A percentile compares a stretch with the other conserved stretches of the same genome.
Evolutionary conservation across 2,113 vertebrate species (phyloP).

Genomic region (Atractosteus spatula): DNA sequence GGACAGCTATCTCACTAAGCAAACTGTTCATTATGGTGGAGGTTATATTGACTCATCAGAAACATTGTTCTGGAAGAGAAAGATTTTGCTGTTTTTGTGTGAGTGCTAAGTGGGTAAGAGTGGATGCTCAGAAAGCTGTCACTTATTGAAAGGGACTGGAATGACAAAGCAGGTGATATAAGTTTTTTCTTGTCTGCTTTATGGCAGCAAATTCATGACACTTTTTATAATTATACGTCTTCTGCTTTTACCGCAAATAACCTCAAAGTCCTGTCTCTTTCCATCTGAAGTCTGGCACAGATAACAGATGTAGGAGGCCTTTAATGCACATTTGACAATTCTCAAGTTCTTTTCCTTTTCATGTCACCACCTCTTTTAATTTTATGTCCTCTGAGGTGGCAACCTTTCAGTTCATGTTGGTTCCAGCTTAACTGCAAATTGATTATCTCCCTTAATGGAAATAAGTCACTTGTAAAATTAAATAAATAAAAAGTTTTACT

Average conservation of each 20-base stretch:
- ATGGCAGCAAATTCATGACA: background rate
- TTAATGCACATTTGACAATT: slow-evolving; percentile 70
- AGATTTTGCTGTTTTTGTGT: no score
- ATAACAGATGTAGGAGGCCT: slow-evolving; percentile 35
- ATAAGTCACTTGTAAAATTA: background rate
- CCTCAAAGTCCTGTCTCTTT: background rate
- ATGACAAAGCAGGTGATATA: no score
- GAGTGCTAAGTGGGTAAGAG: no score
- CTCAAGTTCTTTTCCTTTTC: slow-evolving; percentile 70
- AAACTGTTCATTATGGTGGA: no score
- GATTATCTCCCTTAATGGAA: background rate
- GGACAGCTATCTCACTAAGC: no score
- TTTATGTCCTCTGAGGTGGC: slow-evolving; percentile 51
- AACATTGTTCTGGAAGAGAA: no score
- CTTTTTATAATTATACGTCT: background rate
- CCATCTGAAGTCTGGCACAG: background rate
- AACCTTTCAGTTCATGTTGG: background rate
- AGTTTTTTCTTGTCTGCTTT: background rate
- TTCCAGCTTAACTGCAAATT: background rate
- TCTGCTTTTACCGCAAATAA: background rate
- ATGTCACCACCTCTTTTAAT: slow-evolving; percentile 66
- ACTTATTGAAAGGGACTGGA: no score
- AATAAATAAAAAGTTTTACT: no score
- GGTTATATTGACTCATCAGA: no score
- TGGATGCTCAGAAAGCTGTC: no score